Evolutionary conservation across 64 coral and sea anemone genomes (phyloP).

Genomic region (Platygyra sinensis): DNA sequence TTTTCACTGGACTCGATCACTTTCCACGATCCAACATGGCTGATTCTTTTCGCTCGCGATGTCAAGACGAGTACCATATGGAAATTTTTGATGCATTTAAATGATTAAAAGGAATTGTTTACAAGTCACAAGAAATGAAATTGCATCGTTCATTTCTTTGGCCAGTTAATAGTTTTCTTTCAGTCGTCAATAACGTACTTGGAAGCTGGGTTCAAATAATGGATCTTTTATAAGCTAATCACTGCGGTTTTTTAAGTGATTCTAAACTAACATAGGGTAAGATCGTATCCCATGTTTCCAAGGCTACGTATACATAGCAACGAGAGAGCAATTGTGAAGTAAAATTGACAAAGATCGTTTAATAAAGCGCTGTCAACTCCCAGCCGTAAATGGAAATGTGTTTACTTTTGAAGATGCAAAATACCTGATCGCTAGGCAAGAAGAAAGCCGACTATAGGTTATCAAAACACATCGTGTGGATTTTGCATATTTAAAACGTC

Average conservation of each 20-base stretch:
- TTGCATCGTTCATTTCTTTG: not conserved
- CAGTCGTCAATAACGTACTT: not conserved
- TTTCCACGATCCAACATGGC: not conserved
- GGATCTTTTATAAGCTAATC: not conserved
- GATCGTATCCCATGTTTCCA: not conserved
- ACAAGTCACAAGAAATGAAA: not conserved
- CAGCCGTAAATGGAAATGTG: not conserved
- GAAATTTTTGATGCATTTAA: not conserved
- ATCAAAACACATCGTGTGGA: not conserved
- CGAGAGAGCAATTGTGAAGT: not conserved
- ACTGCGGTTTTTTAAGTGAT: not conserved
- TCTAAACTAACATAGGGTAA: not conserved
- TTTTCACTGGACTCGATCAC: not conserved
- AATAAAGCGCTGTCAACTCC: not conserved
- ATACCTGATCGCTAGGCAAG: not conserved
- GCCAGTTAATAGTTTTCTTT: not conserved
- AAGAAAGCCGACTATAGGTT: not conserved
- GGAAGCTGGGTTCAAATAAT: not conserved
- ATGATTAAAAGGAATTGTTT: not conserved
- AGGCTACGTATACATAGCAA: conserved; percentile 28
- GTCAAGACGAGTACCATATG: conserved; percentile 14
- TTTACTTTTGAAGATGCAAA: not conserved
- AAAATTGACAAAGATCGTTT: not conserved
- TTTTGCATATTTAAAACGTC: not conserved
- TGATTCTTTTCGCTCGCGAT: not conserved